These are phyloP conservation scores for Chalcis sispes DNA, from an alignment of 2,888 invertebrate species.

Conservation along the genomic window DNA sequence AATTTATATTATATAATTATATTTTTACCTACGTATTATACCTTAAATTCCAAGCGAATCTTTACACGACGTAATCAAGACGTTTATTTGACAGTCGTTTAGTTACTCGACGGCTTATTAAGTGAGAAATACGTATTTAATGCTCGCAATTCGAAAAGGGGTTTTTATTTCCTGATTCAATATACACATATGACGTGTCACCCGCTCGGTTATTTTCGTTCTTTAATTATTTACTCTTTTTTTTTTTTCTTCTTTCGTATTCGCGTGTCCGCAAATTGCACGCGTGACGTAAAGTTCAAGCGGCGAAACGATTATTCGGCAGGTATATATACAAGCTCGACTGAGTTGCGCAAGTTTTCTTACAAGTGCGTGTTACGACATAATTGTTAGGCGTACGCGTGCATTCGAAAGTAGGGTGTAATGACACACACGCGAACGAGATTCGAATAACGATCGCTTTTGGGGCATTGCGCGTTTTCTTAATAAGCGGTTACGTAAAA, in stretches of 20 bases:
- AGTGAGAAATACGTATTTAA: no score
- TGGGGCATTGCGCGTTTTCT: background rate
- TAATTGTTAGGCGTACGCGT: background rate
- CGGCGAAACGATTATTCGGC: background rate
- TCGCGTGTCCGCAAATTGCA: background rate
- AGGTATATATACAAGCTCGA: no score
- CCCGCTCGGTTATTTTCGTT: background rate
- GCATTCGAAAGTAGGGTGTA: background rate
- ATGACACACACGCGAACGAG: background rate
- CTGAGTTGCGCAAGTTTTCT: conserved; percentile 15
- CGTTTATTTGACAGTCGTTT: no score
- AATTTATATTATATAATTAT: no score
- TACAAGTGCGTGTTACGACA: background rate
- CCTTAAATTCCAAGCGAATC: no score
- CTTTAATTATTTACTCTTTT: background rate
- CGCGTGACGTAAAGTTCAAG: background rate
- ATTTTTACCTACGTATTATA: no score
- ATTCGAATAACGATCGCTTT: background rate
- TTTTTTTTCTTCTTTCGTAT: conserved; percentile 8
- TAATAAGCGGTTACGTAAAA: background rate
- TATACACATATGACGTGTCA: conserved; percentile 18
- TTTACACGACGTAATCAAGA: no score
- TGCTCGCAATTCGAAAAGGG: no score
- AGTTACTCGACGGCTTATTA: no score
- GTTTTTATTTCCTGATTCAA: no score